Evolutionary conservation across 2,113 vertebrate species (phyloP).

Genomic region (Oplegnathus fasciatus): DNA sequence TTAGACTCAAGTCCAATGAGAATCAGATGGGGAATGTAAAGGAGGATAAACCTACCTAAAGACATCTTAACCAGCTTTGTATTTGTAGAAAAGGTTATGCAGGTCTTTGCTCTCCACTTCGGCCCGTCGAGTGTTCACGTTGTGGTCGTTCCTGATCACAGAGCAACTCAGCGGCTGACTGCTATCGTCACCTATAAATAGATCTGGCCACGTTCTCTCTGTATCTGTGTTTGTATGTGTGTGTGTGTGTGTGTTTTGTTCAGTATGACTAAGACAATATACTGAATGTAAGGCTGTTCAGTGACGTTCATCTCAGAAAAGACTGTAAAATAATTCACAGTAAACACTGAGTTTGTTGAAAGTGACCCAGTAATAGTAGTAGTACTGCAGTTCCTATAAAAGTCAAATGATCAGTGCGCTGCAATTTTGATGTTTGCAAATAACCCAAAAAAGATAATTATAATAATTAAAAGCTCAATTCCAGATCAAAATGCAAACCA

Average conservation of each 20-base stretch:
- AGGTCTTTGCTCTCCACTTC: neutral
- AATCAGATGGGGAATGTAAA: neutral
- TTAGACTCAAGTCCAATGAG: neutral
- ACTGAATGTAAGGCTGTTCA: neutral
- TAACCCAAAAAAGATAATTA: neutral
- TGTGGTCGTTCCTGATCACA: conserved; percentile 42
- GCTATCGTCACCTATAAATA: conserved; percentile 51
- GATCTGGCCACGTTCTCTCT: neutral
- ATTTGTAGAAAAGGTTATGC: neutral
- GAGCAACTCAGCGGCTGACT: conserved; percentile 42
- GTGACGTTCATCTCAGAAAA: neutral
- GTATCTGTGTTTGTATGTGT: neutral
- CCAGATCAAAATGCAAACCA: neutral
- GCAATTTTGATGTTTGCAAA: neutral
- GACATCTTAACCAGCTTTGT: neutral
- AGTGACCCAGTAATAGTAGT: too few species aligned
- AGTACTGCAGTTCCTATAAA: neutral
- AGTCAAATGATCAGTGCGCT: neutral
- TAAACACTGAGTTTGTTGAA: too few species aligned
- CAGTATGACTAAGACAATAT: neutral
- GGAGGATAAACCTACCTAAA: neutral
- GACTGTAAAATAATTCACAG: conserved; percentile 2
- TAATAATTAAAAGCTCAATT: neutral
- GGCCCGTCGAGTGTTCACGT: conserved; percentile 13
- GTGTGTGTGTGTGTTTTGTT: neutral